A percentile compares a stretch with the other conserved stretches of the same genome.
phyloP scores from a whole-genome alignment of 2,113 vertebrate species.

The Sturnira hondurensis region DNA sequence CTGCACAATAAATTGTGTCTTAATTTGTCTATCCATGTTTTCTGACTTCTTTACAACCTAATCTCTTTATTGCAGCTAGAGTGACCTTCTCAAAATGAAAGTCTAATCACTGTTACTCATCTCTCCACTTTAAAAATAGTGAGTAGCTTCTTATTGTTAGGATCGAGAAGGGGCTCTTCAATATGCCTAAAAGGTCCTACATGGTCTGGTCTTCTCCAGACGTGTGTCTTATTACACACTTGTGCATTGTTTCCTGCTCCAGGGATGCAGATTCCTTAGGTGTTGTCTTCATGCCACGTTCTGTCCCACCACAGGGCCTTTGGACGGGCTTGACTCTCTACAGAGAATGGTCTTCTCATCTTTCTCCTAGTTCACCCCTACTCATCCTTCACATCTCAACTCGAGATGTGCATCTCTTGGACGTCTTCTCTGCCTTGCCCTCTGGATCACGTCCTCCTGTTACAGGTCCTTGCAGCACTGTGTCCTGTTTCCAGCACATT shows the following conservation, averaged over 20 bases:
- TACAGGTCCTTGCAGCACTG: neutral
- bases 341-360: neutral
- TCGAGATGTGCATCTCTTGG: neutral
- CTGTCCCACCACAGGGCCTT: neutral
- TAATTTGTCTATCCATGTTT: neutral
- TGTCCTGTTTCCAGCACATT: neutral
- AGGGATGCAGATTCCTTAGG: neutral
- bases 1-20: neutral
- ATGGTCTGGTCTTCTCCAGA: neutral
- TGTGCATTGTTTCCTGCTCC: neutral
- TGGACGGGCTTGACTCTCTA: neutral
- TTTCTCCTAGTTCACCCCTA: neutral
- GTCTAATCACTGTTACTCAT: neutral
- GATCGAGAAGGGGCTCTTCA: neutral
- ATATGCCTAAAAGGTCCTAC: neutral
- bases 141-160: neutral
- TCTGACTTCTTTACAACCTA: neutral
- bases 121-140: neutral
- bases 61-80: neutral
- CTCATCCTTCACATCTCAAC: neutral
- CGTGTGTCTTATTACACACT: neutral
- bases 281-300: neutral
- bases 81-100: neutral
- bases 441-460: neutral
- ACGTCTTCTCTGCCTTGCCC: neutral